Evolutionary conservation across 2,888 invertebrate genomes (phyloP).

Genomic region (Nasonia oneida): DNA sequence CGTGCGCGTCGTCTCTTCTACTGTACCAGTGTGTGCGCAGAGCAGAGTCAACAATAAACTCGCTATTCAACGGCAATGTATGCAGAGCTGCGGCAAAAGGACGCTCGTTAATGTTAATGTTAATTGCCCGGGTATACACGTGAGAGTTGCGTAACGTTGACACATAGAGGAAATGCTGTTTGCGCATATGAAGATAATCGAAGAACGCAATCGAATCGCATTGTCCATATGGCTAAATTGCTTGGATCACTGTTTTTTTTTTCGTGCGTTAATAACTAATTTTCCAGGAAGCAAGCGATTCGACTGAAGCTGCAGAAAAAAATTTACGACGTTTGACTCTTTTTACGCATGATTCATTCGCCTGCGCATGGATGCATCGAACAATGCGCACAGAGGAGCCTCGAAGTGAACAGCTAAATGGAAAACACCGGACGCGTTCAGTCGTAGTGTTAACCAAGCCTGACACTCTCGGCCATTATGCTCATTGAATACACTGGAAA

Average conservation of each 20-base stretch:
- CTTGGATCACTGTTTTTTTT: neutral
- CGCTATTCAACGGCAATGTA: neutral
- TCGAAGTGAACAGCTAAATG: conserved; percentile 1
- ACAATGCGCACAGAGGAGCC: neutral
- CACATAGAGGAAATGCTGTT: neutral
- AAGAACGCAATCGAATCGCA: neutral
- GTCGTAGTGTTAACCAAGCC: neutral
- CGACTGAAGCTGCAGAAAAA: neutral
- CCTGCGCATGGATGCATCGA: neutral
- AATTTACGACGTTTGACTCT: neutral
- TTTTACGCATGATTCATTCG: neutral
- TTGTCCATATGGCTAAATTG: neutral
- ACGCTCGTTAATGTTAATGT: conserved; percentile 25
- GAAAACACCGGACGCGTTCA: conserved; percentile 1
- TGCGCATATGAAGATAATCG: neutral
- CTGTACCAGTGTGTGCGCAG: neutral
- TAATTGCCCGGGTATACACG: conserved; percentile 9
- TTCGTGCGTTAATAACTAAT: neutral
- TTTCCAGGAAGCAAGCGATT: neutral
- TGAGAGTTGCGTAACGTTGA: neutral
- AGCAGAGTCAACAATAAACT: conserved; percentile 12
- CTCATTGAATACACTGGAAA: conserved; percentile 10
- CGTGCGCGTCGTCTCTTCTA: neutral
- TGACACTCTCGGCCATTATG: conserved; percentile 3
- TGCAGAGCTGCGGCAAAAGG: neutral